Base-by-base conservation (phyloP, 1,140 invertebrate species). In the Penaeus japonicus region DNA sequence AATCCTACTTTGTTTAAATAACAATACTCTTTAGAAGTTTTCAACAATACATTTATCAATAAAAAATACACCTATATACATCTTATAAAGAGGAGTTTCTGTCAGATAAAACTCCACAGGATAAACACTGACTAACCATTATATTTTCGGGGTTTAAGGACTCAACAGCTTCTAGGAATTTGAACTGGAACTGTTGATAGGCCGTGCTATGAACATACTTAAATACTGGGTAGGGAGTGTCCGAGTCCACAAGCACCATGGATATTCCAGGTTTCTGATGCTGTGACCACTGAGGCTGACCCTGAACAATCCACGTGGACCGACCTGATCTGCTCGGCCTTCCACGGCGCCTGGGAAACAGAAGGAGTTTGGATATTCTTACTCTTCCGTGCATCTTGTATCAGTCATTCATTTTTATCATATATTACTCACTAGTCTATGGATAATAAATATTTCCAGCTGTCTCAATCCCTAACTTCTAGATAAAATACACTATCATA, bases 131-230 rank as follows among this genome's bases (percentile, higher is more conserved):
- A 93, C 93, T 93, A 92, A 96, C 96, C 82, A 96, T 94, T 90
- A 97, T 95, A 92, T 95, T 96, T 90, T 97, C 96, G 2, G 96
- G 95, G 92, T 97, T 95, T 30, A 96, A 93, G 90, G 95, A 95
- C 92, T 97, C 96, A 24, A 97, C 95, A 80, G 96, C 96, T 89
- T 95, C 93, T 39, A 96, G 93, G 92, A 97, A 98, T 91, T 94
- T 93, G 80, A 94, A 93, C 91, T 97, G 96, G 35, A 96, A 92
- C 91, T 95, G 93, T 91, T 96, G 96, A 92, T 98, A 98, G 24
- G 95, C 93, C 39, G 93, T 92, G 92, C 94, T 96, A 91, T 98
- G 97, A 89, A 97, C 96, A 92, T 96, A 98, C 10, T 94, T 93
- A 92, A 98, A 98, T 92, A 95, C 96, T 62, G 94, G 94, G 77